Base-by-base conservation (phyloP, 2,797 vertebrate species). In the Phyllotis vaccarum region DNA sequence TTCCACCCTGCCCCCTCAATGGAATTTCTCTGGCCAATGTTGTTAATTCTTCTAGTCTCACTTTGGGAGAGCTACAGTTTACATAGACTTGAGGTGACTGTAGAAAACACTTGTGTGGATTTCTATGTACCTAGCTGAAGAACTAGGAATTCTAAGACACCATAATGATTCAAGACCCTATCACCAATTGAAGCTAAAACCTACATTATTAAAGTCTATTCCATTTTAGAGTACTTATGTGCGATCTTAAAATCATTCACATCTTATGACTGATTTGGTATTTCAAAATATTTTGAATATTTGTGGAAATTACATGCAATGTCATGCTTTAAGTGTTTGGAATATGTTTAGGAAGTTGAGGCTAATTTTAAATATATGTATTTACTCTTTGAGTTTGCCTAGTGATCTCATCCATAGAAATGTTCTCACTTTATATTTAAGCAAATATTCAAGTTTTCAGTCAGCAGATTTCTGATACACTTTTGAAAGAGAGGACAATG, bases 1-100 rank as follows among this genome's bases (percentile, higher is more conserved):
- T 91, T 86, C 46, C 46, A 49, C 46, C 9, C 46, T 9, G 5
- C 46, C 46, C 46, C 46, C 46, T 9, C 46, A 5, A 5, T 80
- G 8, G 66, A 80, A 5, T 97, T 83, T 92, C 31, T 90, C 78
- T 95, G 92, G 56, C 60, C 86, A 85, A 9, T 13, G 21, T 64
- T 80, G 21, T 75, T 56, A 52, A 60, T 90, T 82, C 40, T 79
- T 79, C 54, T 2, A 90, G 31, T 85, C 34, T 83, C 74, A 83
- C 52, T 75, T 60, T 31, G 16, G 16, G n/a, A 56, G 10, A 96
- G 62, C 11, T 56, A 43, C 14, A 49, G 6, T 40, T 56, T 40
- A 62, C 22, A 5, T 54, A 89, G 62, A 54, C n/a, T 80, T 75
- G 27, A 81, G 31, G n/a, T 52, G 74, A 19, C 31, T 81, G 88